Base-by-base conservation (phyloP, 1,140 invertebrate species). In the Harpegnathos saltator region DNA sequence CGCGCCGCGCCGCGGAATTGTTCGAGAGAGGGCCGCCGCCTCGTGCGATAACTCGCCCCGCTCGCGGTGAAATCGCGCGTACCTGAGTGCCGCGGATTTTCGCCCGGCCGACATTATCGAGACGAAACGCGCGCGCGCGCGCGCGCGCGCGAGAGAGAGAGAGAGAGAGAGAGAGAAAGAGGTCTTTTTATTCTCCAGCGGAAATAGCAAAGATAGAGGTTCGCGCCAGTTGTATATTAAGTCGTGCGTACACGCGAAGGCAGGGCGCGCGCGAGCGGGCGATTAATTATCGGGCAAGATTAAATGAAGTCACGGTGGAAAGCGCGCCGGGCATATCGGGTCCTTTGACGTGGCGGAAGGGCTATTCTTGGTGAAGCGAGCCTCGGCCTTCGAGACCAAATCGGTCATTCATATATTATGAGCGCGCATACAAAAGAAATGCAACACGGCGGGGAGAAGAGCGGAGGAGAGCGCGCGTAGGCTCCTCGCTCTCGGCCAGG, bases 341-440 rank as follows among this genome's bases (percentile, higher is more conserved):
- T 3, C 14, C 15, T 77, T 65, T 52, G 26, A 50, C 38, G 38
- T n/a, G 29, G 4, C 7, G 17, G 56, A 66, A 24, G 19, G 29
- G 44, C 38, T 66, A 77, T 54, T 77, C 19, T 66, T 66, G 48
- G 61, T 11, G 38, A 11, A 44, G 38, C 38, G 38, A 44, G 38
- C 38, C 38, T 77, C 29, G 50, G 65, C 66, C 74, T 54, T 15
- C 19, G 7, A 54, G 7, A 54, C 14, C 61, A 77, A 77, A 77
- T 77, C 61, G 29, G 29, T 5, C 61, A 54, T 52, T 48, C 61
- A 38, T 66, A 54, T 48, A 80, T 69, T 59, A 58, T 44, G 14
- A 80, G 52, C 15, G 26, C 69, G 65, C 54, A 58, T 38, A 77
- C 50, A 77, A 77, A 77, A 50, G 48, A 80, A 71, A 59, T 48